A percentile compares a stretch with the other conserved stretches of the same genome.
These are phyloP conservation scores for Salmo trutta DNA, from an alignment of 2,797 vertebrate species.

Conservation along the genomic window DNA sequence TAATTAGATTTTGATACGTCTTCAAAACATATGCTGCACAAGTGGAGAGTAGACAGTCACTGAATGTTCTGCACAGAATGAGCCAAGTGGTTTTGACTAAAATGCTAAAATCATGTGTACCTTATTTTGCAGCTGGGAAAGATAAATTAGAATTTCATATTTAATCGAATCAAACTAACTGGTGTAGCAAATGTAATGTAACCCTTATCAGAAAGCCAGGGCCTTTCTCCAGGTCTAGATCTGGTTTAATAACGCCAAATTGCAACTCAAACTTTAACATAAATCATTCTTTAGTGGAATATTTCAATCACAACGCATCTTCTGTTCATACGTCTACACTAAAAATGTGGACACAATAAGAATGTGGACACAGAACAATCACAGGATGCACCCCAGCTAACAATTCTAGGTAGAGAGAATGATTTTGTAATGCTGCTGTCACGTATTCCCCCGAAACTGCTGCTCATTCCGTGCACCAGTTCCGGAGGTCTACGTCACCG, in stretches of 20 bases:
- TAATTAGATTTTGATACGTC: constrained; percentile 46
- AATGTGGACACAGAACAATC: no score
- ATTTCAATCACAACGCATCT: neutral
- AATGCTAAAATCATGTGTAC: constrained; percentile 18
- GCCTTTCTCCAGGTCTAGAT: neutral
- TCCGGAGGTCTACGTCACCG: no score
- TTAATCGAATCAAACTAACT: constrained; percentile 8
- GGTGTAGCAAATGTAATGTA: neutral
- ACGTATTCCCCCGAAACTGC: no score
- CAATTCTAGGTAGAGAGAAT: no score
- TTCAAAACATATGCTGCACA: constrained; percentile 30
- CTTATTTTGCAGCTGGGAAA: constrained; percentile 14
- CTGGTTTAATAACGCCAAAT: neutral
- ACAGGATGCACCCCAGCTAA: no score
- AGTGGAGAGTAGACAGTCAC: constrained; percentile 47
- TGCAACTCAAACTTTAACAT: neutral
- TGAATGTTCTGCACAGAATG: constrained; percentile 22
- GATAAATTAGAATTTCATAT: neutral
- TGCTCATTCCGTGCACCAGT: no score
- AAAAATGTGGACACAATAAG: neutral
- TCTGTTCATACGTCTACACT: neutral
- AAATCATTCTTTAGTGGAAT: neutral
- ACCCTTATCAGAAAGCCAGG: neutral
- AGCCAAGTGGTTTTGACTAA: constrained; percentile 47
- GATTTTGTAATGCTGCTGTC: no score